Percentiles rank a stretch among this genome's conserved stretches.
Evolutionary conservation across 1,140 invertebrate species (phyloP).

Genomic region (Pachypsylla venusta): DNA sequence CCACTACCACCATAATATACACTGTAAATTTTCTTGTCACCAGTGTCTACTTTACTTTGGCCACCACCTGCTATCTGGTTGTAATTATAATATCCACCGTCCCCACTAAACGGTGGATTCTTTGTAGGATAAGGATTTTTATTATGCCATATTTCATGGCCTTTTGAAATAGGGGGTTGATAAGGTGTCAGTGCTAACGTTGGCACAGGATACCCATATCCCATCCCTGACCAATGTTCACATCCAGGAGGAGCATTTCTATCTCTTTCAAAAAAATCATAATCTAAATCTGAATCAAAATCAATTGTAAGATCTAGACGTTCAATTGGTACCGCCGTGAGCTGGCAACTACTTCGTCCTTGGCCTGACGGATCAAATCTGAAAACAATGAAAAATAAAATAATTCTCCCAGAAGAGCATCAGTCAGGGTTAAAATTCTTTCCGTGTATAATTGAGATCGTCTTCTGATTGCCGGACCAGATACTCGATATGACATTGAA

Average conservation of each 20-base stretch:
- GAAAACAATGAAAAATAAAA: slow-evolving; percentile 11
- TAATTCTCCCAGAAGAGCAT: too few relatives aligned
- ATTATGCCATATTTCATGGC: neutral
- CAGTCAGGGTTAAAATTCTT: too few relatives aligned
- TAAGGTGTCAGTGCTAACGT: neutral
- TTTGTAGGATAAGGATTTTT: neutral
- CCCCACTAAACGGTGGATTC: neutral
- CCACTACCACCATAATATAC: slow-evolving; percentile 10
- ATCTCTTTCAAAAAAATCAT: slow-evolving; percentile 60
- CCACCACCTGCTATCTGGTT: slow-evolving; percentile 11
- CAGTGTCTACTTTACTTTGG: slow-evolving; percentile 12
- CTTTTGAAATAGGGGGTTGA: neutral
- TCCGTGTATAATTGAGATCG: too few relatives aligned
- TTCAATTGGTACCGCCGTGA: slow-evolving; percentile 47
- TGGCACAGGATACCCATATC: neutral
- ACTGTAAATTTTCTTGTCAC: slow-evolving; percentile 10
- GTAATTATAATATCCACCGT: neutral
- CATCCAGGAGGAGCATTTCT: slow-evolving; percentile 22
- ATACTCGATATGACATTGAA: too few relatives aligned
- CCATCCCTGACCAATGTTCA: slow-evolving; percentile 11
- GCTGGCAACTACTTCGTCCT: slow-evolving; percentile 49
- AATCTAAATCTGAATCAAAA: slow-evolving; percentile 48
- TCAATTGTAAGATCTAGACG: slow-evolving; percentile 44
- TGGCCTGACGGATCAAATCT: slow-evolving; percentile 21
- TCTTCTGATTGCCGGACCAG: too few relatives aligned